Evolutionary conservation across 2,888 invertebrate genomes (phyloP).

Genomic region (Melolontha melolontha): DNA sequence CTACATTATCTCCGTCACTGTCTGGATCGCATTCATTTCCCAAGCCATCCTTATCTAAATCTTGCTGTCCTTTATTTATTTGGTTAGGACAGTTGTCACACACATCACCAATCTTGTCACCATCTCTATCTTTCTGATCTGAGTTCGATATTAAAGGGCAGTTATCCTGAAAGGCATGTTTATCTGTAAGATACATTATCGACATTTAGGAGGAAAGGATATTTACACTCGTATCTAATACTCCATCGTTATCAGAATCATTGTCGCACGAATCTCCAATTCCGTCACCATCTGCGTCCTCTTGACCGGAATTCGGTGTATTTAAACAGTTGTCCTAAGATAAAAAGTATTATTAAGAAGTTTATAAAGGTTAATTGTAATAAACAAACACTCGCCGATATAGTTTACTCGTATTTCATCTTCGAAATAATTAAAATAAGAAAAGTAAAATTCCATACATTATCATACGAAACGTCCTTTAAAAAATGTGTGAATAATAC

Average conservation of each 20-base stretch:
- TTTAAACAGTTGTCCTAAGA: conserved; percentile 84
- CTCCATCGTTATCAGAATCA: conserved; percentile 92
- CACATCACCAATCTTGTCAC: conserved; percentile 81
- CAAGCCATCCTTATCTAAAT: conserved; percentile 83
- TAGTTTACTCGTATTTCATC: too few species aligned
- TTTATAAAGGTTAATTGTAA: too few species aligned
- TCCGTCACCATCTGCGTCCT: conserved; percentile 89
- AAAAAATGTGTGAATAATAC: too few species aligned
- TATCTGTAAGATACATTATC: not conserved
- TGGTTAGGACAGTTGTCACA: conserved; percentile 92
- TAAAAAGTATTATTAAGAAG: too few species aligned
- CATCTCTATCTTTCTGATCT: conserved; percentile 84
- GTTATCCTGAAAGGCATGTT: conserved; percentile 74
- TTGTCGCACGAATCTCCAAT: conserved; percentile 90
- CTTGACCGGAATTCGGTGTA: conserved; percentile 93
- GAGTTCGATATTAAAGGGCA: conserved; percentile 86
- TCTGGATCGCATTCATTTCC: conserved; percentile 93
- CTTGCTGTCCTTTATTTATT: conserved; percentile 88
- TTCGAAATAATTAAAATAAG: too few species aligned
- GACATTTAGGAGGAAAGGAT: not conserved
- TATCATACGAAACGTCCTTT: too few species aligned
- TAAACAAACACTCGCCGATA: too few species aligned
- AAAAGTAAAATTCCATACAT: too few species aligned
- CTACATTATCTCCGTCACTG: conserved; percentile 90
- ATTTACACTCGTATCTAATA: conserved; percentile 75